Conservation (phyloP, 2,888 invertebrate genomes). For the Parochlus steinenii region DNA sequence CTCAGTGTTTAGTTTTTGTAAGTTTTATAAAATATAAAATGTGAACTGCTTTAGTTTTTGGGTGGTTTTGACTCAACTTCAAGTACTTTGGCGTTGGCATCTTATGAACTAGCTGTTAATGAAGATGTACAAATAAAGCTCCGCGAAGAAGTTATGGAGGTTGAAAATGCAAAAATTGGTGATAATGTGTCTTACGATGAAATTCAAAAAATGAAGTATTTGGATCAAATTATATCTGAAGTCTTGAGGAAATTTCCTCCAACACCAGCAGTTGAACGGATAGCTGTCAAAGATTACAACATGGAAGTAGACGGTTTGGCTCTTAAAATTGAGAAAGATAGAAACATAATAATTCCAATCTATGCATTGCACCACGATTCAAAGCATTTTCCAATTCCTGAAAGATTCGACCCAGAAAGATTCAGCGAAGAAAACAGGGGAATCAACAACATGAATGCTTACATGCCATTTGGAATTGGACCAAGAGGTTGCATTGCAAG, state of each 20-base stretch:
- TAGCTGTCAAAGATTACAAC: conserved; percentile 34
- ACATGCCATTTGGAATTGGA: conserved; percentile 39
- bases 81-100: conserved; percentile 31
- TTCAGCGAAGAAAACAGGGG: conserved; percentile 39
- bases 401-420: conserved; percentile 39
- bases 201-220: conserved; percentile 37
- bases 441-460: conserved; percentile 31
- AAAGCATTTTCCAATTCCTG: conserved; percentile 34
- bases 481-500: conserved; percentile 22
- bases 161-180: conserved; percentile 26
- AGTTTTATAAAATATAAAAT: neutral
- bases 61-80: too few species aligned
- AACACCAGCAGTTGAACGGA: conserved; percentile 26
- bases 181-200: conserved; percentile 34
- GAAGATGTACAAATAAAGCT: conserved; percentile 38
- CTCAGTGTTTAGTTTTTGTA: conserved; percentile 39
- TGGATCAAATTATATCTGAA: conserved; percentile 44
- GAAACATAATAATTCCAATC: conserved; percentile 26
- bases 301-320: conserved; percentile 20
- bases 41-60: neutral
- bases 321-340: conserved; percentile 24
- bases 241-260: conserved; percentile 23
- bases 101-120: conserved; percentile 40
- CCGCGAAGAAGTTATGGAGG: conserved; percentile 35
- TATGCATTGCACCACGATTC: conserved; percentile 35